Evolutionary conservation across 2,888 invertebrate genomes (phyloP).

Genomic region (Nomada goodeniana): DNA sequence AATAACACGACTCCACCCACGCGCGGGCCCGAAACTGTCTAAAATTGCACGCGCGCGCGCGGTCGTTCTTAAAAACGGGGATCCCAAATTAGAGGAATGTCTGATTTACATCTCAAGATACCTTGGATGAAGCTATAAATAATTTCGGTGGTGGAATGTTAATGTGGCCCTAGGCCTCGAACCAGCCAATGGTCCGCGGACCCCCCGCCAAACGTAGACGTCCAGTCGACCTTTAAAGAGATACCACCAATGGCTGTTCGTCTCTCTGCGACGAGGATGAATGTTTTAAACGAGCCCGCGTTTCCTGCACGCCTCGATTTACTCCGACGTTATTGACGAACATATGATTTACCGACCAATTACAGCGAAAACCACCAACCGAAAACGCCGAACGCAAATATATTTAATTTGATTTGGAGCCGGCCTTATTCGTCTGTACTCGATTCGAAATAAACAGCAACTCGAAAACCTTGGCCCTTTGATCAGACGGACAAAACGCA

Average conservation of each 20-base stretch:
- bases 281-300: slow-evolving; percentile 41
- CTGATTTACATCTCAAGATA: slow-evolving; percentile 80
- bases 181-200: slow-evolving; percentile 74
- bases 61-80: slow-evolving; percentile 59
- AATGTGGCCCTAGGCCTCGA: slow-evolving; percentile 76
- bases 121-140: slow-evolving; percentile 82
- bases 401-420: not conserved
- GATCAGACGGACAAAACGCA: not conserved
- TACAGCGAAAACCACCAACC: not conserved
- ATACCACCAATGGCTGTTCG: slow-evolving; percentile 64
- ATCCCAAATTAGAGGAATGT: slow-evolving; percentile 80
- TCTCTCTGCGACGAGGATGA: slow-evolving; percentile 32
- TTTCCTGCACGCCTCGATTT: slow-evolving; percentile 36
- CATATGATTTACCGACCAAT: slow-evolving; percentile 14
- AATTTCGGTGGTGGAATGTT: slow-evolving; percentile 81
- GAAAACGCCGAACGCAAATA: not conserved
- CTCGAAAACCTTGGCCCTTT: too few relatives aligned
- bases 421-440: too few relatives aligned
- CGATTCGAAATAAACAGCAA: too few relatives aligned
- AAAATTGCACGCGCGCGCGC: slow-evolving; percentile 49
- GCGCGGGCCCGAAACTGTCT: slow-evolving; percentile 52
- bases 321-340: slow-evolving; percentile 24
- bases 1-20: slow-evolving; percentile 64
- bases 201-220: slow-evolving; percentile 76
- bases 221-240: slow-evolving; percentile 71